Conservation (phyloP, 2,797 vertebrate species). For the Pantherophis alleghaniensis region DNA sequence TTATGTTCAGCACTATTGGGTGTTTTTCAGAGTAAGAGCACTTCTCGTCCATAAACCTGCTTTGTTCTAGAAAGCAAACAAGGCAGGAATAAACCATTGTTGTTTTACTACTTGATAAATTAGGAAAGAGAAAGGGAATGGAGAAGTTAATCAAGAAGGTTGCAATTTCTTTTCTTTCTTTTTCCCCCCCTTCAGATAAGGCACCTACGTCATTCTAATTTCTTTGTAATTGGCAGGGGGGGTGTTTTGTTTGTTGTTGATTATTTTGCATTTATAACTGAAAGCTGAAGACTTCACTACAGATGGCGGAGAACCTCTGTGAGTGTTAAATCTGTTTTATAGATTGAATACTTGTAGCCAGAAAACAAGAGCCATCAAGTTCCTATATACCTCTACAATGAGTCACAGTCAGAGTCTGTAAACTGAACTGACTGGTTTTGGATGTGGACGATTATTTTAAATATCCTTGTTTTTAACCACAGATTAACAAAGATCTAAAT, state of each 20-base stretch:
- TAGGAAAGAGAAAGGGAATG: neutral
- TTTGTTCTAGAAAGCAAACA: neutral
- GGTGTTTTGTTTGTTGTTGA: neutral
- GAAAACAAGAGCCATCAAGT: neutral
- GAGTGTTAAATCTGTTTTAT: neutral
- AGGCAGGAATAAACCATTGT: neutral
- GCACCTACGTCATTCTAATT: neutral
- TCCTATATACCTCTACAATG: neutral
- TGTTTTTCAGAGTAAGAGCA: neutral
- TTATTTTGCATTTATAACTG: neutral
- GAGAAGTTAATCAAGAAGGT: neutral
- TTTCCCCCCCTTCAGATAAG: neutral
- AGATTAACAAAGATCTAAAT: neutral
- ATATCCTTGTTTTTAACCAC: neutral
- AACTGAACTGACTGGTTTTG: neutral
- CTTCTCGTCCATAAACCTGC: neutral
- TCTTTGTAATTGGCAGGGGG: neutral
- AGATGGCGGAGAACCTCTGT: neutral
- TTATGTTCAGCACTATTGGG: neutral
- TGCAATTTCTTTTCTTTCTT: neutral
- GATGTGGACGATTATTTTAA: neutral
- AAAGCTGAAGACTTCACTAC: neutral
- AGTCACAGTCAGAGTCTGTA: neutral
- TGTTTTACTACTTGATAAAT: neutral
- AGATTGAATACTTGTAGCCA: neutral